Base-by-base conservation (phyloP, 2,888 invertebrate genomes). In the Oegoconia quadripuncta region DNA sequence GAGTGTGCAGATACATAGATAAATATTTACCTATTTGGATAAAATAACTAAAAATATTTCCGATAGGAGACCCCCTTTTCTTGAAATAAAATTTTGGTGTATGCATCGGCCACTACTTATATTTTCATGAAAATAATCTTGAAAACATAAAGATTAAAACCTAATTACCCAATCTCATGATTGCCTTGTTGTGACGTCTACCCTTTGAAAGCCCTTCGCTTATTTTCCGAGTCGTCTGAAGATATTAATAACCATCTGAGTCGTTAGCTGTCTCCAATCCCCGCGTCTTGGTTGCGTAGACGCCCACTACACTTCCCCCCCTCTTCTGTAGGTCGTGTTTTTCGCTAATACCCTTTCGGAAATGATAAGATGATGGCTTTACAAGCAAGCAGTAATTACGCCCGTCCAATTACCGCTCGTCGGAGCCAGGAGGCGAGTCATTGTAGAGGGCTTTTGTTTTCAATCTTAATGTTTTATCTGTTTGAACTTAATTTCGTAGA, bases 291-390 rank as follows among this genome's bases (percentile, higher is more conserved):
- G 65, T 61, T 57, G 55, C 53, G 60, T 58, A 51, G 33, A 41
- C 40, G 46, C 50, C 44, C 38, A 37, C 47, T 41, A 39, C 50
- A 38, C 39, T 50, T 42, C 42, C 51, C 52, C 61, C 55, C 59
- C 38, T 51, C 50, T 50, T 51, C 52, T 44, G 28, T 57, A 62
- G 63, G 64, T 71, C 68, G 69, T 81, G 77, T 84, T 84, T 83
- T 83, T 80, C 74, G 67, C 70, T 83, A 81, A 84, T 81, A 79
- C 81, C 78, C 77, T 72, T 79, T 78, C 64, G 64, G 73, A 79
- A 76, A 78, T 78, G 80, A 83, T 82, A 81, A 86, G 81, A 83
- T 82, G 81, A 82, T 83, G 79, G 78, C 78, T 82, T 83, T 80
- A 81, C 78, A 82, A 81, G 81, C 76, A 78, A 77, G 72, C 75